Conservation (phyloP, 2,113 vertebrate genomes). For the Natator depressus region DNA sequence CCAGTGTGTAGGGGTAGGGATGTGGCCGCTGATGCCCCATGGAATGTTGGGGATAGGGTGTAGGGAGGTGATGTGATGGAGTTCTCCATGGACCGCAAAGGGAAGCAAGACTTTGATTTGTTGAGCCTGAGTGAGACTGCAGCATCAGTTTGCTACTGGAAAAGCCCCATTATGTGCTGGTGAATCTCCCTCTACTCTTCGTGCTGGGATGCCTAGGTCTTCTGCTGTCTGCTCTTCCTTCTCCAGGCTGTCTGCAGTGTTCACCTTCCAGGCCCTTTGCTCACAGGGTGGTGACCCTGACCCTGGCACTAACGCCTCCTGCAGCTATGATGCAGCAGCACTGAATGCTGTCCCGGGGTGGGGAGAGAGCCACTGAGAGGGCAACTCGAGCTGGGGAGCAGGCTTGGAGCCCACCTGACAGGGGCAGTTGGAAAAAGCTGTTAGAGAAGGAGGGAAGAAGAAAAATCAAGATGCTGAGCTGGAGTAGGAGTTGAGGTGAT, state of each 20-base stretch:
- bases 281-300: too few relatives aligned
- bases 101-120: too few relatives aligned
- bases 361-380: too few relatives aligned
- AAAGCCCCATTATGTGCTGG: background rate
- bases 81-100: background rate
- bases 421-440: background rate
- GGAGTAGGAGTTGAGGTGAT: background rate
- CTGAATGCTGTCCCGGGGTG: too few relatives aligned
- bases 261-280: too few relatives aligned
- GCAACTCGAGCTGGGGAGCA: background rate
- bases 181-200: background rate
- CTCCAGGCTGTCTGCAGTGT: too few relatives aligned
- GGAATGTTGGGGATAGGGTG: too few relatives aligned
- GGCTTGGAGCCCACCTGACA: background rate
- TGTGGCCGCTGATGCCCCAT: too few relatives aligned
- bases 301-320: too few relatives aligned
- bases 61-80: background rate
- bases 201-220: background rate
- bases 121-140: background rate
- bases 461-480: background rate
- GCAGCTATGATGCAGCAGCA: too few relatives aligned
- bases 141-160: background rate
- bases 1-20: too few relatives aligned
- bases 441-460: background rate
- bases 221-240: background rate